Percentiles rank a stretch among this genome's conserved stretches.
Conservation (phyloP, 2,113 vertebrate genomes). For the Regulus satrapa region DNA sequence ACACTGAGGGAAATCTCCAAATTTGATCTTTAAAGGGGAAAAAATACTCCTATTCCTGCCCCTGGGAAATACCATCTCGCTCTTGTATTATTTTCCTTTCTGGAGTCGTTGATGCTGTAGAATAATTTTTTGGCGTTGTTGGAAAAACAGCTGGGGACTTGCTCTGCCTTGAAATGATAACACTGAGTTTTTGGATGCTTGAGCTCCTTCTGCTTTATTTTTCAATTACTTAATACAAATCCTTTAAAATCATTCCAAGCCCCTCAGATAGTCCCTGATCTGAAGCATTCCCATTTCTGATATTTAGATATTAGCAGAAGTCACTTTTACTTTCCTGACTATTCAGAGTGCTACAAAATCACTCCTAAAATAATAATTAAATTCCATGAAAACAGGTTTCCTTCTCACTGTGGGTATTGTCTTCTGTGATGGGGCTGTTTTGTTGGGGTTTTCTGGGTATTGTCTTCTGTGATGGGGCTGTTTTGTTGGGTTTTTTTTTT, state of each 20-base stretch:
- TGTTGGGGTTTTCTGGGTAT: no score
- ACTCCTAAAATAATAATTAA: not conserved
- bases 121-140: not conserved
- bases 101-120: not conserved
- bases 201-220: not conserved
- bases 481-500: not conserved
- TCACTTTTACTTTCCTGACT: not conserved
- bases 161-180: not conserved
- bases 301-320: not conserved
- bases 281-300: not conserved
- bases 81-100: not conserved
- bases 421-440: not conserved
- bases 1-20: not conserved
- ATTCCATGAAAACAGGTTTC: not conserved
- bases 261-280: not conserved
- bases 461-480: not conserved
- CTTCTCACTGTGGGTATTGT: not conserved
- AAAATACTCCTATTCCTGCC: not conserved
- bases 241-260: not conserved
- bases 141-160: not conserved
- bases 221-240: not conserved
- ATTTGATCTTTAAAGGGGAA: not conserved
- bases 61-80: not conserved
- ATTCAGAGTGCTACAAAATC: not conserved
- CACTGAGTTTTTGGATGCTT: not conserved